A percentile compares a stretch with the other conserved stretches of the same genome.
These are phyloP conservation scores for Oenanthe melanoleuca DNA, from an alignment of 2,113 vertebrate species.

Conservation along the genomic window DNA sequence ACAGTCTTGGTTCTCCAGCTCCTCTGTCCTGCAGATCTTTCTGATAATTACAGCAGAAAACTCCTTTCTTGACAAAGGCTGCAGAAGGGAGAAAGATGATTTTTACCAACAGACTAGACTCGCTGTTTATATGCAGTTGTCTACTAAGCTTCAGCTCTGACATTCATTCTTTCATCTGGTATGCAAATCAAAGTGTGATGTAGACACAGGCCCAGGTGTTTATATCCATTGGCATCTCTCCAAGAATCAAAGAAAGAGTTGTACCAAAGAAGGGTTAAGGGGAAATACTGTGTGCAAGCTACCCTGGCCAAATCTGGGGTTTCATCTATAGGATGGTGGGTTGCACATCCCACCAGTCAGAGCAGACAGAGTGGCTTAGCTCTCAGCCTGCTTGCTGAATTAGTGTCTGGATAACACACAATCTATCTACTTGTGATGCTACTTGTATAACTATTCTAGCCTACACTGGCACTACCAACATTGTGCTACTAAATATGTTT, in stretches of 20 bases:
- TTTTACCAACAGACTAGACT: neutral
- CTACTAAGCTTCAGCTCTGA: neutral
- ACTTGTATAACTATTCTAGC: neutral
- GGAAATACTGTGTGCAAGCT: neutral
- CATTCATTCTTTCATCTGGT: neutral
- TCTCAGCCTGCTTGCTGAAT: neutral
- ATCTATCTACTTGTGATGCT: neutral
- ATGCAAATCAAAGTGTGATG: neutral
- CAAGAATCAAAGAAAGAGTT: neutral
- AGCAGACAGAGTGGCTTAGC: neutral
- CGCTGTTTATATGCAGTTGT: neutral
- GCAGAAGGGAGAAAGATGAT: neutral
- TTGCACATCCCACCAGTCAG: rapidly evolving
- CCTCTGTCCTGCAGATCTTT: neutral
- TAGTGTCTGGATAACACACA: neutral
- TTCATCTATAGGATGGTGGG: neutral
- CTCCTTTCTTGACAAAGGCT: neutral
- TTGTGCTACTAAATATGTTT: neutral
- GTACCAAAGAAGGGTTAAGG: neutral
- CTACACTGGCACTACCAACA: neutral
- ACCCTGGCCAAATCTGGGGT: neutral
- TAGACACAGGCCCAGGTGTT: neutral
- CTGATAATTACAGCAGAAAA: neutral
- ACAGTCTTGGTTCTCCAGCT: neutral
- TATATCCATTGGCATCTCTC: neutral